These are phyloP conservation scores for Columbina picui DNA, from an alignment of 2,113 vertebrate species.

Conservation along the genomic window DNA sequence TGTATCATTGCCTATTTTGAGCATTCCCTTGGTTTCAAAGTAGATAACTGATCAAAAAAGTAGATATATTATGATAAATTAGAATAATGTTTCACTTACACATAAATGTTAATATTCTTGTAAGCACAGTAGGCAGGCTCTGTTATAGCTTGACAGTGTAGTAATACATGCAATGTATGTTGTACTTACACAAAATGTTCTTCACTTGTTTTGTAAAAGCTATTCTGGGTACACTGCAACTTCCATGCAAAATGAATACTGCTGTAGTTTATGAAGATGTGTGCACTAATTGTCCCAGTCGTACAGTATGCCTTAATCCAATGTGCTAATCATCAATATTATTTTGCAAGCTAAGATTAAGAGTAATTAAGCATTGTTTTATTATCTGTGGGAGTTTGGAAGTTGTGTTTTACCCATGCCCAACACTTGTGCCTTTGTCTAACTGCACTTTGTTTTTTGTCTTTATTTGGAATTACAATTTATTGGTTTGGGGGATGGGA, in stretches of 20 bases:
- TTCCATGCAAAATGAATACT: neutral
- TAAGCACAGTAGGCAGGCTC: neutral
- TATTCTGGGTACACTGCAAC: neutral
- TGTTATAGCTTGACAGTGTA: neutral
- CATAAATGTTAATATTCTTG: neutral
- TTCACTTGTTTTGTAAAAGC: neutral
- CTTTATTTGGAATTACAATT: constrained; percentile 38
- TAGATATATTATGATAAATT: neutral
- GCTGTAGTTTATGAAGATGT: neutral
- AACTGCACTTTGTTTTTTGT: constrained; percentile 2
- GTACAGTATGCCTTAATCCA: neutral
- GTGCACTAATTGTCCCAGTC: neutral
- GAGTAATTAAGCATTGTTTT: neutral
- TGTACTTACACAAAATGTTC: neutral
- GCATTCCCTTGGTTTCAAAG: neutral
- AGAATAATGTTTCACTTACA: neutral
- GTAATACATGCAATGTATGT: neutral
- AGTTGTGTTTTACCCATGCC: constrained; percentile 25
- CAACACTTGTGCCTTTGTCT: neutral
- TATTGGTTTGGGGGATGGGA: neutral
- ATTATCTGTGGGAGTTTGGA: neutral
- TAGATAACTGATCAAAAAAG: neutral
- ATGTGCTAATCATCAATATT: neutral
- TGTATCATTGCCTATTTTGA: neutral
- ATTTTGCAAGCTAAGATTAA: neutral